Evolutionary conservation across 1,140 invertebrate genomes (phyloP).

Genomic region (Chrysomallon squamiferum): DNA sequence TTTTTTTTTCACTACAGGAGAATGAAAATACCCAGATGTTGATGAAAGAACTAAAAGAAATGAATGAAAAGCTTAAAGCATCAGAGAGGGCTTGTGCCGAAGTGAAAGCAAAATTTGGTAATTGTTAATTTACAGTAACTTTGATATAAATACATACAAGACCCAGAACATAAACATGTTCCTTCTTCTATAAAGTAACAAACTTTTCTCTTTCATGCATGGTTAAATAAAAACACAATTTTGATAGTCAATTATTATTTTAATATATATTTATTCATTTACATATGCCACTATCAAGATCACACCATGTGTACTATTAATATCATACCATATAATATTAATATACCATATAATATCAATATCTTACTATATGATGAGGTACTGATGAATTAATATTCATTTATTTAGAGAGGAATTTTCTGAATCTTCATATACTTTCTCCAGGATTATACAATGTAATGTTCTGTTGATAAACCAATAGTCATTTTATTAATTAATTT

Average conservation of each 20-base stretch:
- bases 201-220: background rate
- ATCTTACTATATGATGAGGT: no score
- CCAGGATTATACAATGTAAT: no score
- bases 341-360: no score
- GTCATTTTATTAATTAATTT: no score
- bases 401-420: no score
- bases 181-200: background rate
- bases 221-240: background rate
- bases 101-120: constrained; percentile 22
- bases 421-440: no score
- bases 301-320: no score
- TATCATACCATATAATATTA: no score
- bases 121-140: background rate
- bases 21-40: constrained; percentile 52
- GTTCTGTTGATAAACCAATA: no score
- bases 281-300: background rate
- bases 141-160: background rate
- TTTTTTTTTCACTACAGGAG: constrained; percentile 34
- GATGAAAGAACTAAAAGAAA: constrained; percentile 47
- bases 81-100: constrained; percentile 42
- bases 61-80: constrained; percentile 47
- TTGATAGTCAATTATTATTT: background rate
- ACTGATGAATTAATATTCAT: no score
- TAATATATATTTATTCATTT: background rate
- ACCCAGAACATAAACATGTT: no score